Conservation (phyloP, 2,888 invertebrate genomes). For the Thereva nobilitata region DNA sequence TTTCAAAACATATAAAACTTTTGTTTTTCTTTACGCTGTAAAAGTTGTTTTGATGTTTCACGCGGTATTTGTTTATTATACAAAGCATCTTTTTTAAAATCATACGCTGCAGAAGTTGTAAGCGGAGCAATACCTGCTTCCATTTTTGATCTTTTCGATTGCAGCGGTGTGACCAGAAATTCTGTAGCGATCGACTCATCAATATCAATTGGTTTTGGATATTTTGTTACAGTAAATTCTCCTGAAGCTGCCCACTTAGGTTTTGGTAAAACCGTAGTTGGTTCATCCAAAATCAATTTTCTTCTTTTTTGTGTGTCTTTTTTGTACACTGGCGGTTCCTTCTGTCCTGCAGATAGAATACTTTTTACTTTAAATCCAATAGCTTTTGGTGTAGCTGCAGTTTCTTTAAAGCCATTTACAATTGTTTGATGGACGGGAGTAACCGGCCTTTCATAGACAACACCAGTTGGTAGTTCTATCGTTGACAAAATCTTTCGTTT, state of each 20-base stretch:
- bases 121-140: neutral
- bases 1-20: neutral
- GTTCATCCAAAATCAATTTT: constrained; percentile 41
- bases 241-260: constrained; percentile 47
- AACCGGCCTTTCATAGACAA: constrained; percentile 50
- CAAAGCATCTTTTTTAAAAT: constrained; percentile 46
- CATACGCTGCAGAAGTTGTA: constrained; percentile 37
- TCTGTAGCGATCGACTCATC: constrained; percentile 35
- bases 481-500: neutral
- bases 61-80: constrained; percentile 42
- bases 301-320: constrained; percentile 33
- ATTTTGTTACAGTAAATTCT: constrained; percentile 43
- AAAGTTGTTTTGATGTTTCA: constrained; percentile 43
- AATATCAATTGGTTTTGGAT: too few relatives aligned
- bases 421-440: constrained; percentile 45
- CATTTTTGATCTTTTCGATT: constrained; percentile 34
- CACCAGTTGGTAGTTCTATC: constrained; percentile 47
- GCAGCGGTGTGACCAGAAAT: constrained; percentile 40
- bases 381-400: neutral
- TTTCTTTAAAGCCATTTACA: constrained; percentile 7
- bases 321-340: constrained; percentile 31
- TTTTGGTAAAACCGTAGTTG: constrained; percentile 42
- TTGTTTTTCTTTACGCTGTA: constrained; percentile 42
- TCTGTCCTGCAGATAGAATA: constrained; percentile 41
- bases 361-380: constrained; percentile 45